phyloP scores from a whole-genome alignment of 2,113 vertebrate species.

The Tinamus guttatus region DNA sequence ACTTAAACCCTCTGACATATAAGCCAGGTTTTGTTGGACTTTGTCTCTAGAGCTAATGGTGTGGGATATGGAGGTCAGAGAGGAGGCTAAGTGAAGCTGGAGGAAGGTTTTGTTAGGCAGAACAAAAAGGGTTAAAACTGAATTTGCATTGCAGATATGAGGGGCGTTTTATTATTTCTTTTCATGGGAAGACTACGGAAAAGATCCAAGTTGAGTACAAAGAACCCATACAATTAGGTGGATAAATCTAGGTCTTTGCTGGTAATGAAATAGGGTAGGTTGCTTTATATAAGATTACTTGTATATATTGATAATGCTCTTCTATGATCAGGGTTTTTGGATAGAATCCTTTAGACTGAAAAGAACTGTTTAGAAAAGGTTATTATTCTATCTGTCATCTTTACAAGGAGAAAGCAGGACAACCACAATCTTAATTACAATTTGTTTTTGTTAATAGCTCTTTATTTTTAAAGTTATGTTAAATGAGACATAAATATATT shows the following conservation, averaged over 20 bases:
- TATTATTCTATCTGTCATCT: neutral
- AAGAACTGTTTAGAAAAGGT: neutral
- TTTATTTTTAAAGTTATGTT: constrained; percentile 18
- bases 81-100: neutral
- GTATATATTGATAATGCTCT: neutral
- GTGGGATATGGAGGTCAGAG: neutral
- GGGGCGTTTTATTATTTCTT: neutral
- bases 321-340: neutral
- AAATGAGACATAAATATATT: neutral
- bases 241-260: neutral
- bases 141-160: neutral
- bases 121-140: neutral
- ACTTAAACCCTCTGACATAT: neutral
- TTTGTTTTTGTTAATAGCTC: constrained; percentile 17
- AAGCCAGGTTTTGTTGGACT: neutral
- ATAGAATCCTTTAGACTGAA: neutral
- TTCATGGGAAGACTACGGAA: neutral
- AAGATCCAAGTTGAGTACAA: neutral
- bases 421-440: constrained; percentile 21
- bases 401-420: neutral
- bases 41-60: neutral
- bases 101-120: neutral
- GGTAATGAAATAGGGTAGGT: neutral
- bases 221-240: neutral
- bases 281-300: neutral